Evolutionary conservation across 2,113 vertebrate genomes (phyloP).

Genomic region (Lepus timidus): DNA sequence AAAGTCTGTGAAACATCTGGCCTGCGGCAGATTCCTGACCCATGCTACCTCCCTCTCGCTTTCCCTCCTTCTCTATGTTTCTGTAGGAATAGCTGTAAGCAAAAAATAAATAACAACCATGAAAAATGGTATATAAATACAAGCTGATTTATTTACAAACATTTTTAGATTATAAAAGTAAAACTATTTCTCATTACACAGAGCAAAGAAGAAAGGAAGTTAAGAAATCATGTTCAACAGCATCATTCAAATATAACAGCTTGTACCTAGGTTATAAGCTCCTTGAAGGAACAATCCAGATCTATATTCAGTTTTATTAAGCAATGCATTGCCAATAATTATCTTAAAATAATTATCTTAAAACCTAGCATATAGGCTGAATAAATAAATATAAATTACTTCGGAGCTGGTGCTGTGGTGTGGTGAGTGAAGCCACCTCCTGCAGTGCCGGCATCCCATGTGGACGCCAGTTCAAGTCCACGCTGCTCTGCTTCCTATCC

Average conservation of each 20-base stretch:
- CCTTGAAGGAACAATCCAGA: not conserved
- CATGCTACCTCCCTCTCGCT: accelerated
- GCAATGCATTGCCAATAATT: not conserved
- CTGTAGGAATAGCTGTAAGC: not conserved
- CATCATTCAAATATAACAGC: not conserved
- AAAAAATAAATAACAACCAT: not conserved
- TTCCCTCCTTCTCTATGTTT: not conserved
- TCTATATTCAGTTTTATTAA: not conserved
- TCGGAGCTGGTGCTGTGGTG: too few species aligned
- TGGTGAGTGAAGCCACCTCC: too few species aligned
- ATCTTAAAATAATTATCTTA: not conserved
- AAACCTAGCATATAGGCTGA: not conserved
- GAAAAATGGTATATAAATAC: not conserved
- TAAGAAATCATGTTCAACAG: not conserved
- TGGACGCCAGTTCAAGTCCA: too few species aligned
- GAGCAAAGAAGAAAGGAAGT: not conserved
- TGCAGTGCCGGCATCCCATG: too few species aligned
- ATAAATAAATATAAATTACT: not conserved
- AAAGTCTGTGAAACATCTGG: not conserved
- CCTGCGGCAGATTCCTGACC: not conserved
- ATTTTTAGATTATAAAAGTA: not conserved
- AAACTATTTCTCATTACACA: not conserved
- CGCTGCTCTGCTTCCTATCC: too few species aligned
- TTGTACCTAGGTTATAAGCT: not conserved
- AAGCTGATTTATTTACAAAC: not conserved